Evolutionary conservation across 2,888 invertebrate species (phyloP), one percentile per base, ranked within the genome.

Genomic region (Pycnomerus fuliginosus): DNA sequence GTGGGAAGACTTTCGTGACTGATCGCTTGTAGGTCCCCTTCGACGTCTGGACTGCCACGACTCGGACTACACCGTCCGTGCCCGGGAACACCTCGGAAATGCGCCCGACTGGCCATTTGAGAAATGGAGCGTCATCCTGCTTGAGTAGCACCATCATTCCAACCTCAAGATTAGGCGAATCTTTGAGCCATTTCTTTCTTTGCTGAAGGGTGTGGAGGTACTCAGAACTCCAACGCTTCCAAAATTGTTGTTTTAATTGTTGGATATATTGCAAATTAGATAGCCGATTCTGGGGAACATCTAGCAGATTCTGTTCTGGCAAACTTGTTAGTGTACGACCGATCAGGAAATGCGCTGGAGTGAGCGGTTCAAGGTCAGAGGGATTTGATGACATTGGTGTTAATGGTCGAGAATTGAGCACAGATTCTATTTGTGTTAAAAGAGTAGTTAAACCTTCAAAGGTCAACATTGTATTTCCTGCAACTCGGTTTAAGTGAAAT

Each of bases 321-420:
- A 55, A 3, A n/a, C 53, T 11, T 46, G 58, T 43, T 3, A 56
- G 22, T 15, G 55, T 13, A 17, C 47, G 32, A 10, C 58, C 58
- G 29, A 62, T 58, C 3, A 65, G 44, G 36, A 67, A 65, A 42
- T 65, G 64, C 14, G 52, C 52, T 1, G 65, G 61, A 13, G 62
- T 62, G 1, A 64, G 48, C 3, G 52, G 40, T 20, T 27, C 38
- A 10, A 56, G 29, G 36, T 64, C 60, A 29, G 50, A 50, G 3
- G 64, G 62, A 47, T 64, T 59, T 12, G 42, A 27, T 3, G 58
- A 55, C 2, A 62, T 4, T 1, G 60, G 55, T n/a, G 39, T 45
- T 4, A 68, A 31, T 1, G 65, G 68, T 22, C 68, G 31, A 2
- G 62, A 68, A 46, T 68, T 69, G 14, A 67, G 39, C 20, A 60